phyloP scores from a whole-genome alignment of 2,797 vertebrate genomes.

The Peromyscus attwateri region DNA sequence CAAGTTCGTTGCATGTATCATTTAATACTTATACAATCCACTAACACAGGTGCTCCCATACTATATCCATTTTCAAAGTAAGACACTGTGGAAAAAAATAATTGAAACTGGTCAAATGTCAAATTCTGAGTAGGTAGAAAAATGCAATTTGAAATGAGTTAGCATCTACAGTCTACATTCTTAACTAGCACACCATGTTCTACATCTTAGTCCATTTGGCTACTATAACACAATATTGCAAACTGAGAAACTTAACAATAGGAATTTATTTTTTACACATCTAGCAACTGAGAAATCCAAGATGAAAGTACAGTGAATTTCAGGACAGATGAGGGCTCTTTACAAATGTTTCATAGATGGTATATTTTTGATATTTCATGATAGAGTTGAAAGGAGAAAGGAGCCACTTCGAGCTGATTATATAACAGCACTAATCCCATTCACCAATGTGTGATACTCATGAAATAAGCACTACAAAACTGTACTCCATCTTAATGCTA shows the following conservation, averaged over 20 bases:
- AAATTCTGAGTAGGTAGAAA: background rate
- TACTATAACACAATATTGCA: background rate
- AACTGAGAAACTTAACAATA: background rate
- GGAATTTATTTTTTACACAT: background rate
- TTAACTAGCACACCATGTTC: background rate
- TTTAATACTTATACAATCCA: background rate
- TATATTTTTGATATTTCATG: background rate
- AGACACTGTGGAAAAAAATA: background rate
- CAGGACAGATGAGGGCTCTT: background rate
- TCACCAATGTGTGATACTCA: background rate
- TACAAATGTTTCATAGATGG: background rate
- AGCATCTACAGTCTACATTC: background rate
- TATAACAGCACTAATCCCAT: background rate
- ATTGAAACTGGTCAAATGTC: background rate
- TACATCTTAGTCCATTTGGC: background rate
- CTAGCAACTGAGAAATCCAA: background rate
- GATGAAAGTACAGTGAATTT: background rate
- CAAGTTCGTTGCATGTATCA: background rate
- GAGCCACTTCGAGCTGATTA: background rate
- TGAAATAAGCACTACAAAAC: background rate
- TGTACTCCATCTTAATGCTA: background rate
- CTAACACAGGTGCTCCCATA: background rate
- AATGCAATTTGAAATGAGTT: background rate
- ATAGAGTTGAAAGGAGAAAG: background rate
- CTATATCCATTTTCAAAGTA: slow-evolving; percentile 10